These are phyloP conservation scores for Paelopatides confundens DNA, from an alignment of 53 echinoderm and acorn worm species.

Conservation along the genomic window DNA sequence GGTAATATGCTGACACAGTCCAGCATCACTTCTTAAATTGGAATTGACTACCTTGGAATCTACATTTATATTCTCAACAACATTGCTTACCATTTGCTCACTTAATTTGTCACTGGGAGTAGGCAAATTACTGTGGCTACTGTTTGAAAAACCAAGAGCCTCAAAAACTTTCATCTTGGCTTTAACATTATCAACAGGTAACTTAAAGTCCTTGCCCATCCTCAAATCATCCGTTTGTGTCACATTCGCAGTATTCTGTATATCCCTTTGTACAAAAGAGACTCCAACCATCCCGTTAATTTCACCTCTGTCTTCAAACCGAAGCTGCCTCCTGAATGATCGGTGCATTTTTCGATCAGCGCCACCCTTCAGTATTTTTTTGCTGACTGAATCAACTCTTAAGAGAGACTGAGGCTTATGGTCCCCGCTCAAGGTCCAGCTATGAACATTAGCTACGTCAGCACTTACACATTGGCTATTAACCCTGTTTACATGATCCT, in stretches of 20 bases:
- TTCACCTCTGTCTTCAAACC: constrained; percentile 28
- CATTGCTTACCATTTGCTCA: not conserved
- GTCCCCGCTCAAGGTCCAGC: not conserved
- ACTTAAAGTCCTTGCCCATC: not conserved
- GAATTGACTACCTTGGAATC: no score
- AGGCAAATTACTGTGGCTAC: not conserved
- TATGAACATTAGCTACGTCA: not conserved
- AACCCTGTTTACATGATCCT: not conserved
- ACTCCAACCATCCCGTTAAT: not conserved
- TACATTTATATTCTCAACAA: no score
- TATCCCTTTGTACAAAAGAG: not conserved
- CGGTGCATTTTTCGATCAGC: constrained; percentile 45
- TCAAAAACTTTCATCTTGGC: constrained; percentile 24
- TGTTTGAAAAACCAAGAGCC: not conserved
- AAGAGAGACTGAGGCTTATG: not conserved
- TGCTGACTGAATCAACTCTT: constrained; percentile 29
- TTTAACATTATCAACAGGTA: constrained; percentile 26
- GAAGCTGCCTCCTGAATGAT: constrained; percentile 43
- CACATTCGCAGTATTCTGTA: not conserved
- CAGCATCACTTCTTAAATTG: no score
- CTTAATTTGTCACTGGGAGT: not conserved
- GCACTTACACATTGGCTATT: not conserved
- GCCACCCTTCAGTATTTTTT: constrained; percentile 7
- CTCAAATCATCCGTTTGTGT: not conserved
- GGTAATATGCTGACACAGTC: no score